These are phyloP conservation scores for Tachina lurida DNA, from an alignment of 2,888 invertebrate species.

Conservation along the genomic window DNA sequence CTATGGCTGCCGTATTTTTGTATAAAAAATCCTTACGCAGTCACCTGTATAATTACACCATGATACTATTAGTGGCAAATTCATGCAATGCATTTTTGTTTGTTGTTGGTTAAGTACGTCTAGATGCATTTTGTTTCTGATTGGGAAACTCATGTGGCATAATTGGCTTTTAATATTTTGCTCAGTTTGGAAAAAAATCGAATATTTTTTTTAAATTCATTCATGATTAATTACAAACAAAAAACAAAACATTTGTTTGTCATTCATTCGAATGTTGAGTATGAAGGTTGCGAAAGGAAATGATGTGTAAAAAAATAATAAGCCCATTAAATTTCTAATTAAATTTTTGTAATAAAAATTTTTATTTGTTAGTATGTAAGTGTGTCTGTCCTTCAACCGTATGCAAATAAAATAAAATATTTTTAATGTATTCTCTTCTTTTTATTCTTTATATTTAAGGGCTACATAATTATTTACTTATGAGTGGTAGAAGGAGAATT, in stretches of 20 bases:
- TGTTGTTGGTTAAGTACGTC: no score
- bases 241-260: constrained; percentile 5
- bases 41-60: no score
- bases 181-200: not conserved
- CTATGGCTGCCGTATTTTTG: no score
- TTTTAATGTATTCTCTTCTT: constrained; percentile 14
- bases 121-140: no score
- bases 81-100: no score
- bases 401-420: constrained; percentile 49
- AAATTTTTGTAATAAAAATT: constrained; percentile 7
- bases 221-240: not conserved
- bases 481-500: not conserved
- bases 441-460: constrained; percentile 40
- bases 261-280: constrained; percentile 16
- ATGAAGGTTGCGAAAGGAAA: not conserved
- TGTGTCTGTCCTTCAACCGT: constrained; percentile 49
- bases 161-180: no score
- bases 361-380: constrained; percentile 20
- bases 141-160: no score
- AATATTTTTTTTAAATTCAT: not conserved
- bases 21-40: no score
- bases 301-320: constrained; percentile 28
- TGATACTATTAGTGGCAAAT: no score
- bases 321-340: constrained; percentile 24
- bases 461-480: not conserved